A percentile compares a stretch with the other conserved stretches of the same genome.
Evolutionary conservation across 2,888 invertebrate species (phyloP).

Genomic region (Hermaeophaga mercurialis): DNA sequence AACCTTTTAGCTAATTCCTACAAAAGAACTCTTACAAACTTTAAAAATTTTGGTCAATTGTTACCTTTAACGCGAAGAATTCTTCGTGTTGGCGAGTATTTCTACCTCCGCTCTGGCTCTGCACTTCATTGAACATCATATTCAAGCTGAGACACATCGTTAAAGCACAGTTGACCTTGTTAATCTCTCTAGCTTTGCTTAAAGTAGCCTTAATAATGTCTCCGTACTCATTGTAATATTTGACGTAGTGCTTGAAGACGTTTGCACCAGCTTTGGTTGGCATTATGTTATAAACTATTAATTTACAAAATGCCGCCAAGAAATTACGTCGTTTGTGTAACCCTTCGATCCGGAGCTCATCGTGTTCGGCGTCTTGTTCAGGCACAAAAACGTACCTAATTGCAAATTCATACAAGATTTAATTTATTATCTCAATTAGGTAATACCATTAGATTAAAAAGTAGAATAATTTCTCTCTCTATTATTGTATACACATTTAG

Average conservation of each 20-base stretch:
- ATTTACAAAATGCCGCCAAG: constrained; percentile 95
- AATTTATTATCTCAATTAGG: too few relatives aligned
- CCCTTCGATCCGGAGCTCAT: constrained; percentile 96
- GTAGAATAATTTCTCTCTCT: too few relatives aligned
- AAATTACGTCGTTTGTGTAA: constrained; percentile 95
- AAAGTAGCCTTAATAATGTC: constrained; percentile 97
- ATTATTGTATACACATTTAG: too few relatives aligned
- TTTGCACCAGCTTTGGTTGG: constrained; percentile 80
- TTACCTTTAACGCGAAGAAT: constrained; percentile 85
- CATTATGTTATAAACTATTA: constrained; percentile 96
- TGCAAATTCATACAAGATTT: too few relatives aligned
- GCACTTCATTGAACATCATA: constrained; percentile 80
- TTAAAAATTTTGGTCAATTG: too few relatives aligned
- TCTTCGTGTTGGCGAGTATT: constrained; percentile 66
- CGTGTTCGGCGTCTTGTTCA: constrained; percentile 87
- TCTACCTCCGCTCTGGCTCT: constrained; percentile 51
- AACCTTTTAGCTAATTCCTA: constrained; percentile 95
- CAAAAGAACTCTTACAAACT: constrained; percentile 15
- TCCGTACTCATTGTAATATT: constrained; percentile 98
- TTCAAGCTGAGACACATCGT: constrained; percentile 93
- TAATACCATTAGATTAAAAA: too few relatives aligned
- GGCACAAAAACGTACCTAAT: constrained; percentile 82
- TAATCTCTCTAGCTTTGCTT: constrained; percentile 96
- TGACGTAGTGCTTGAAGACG: constrained; percentile 96
- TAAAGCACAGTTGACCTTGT: constrained; percentile 93